phyloP scores from a whole-genome alignment of 2,888 invertebrate species.

The Gandaritis pyraliata region DNA sequence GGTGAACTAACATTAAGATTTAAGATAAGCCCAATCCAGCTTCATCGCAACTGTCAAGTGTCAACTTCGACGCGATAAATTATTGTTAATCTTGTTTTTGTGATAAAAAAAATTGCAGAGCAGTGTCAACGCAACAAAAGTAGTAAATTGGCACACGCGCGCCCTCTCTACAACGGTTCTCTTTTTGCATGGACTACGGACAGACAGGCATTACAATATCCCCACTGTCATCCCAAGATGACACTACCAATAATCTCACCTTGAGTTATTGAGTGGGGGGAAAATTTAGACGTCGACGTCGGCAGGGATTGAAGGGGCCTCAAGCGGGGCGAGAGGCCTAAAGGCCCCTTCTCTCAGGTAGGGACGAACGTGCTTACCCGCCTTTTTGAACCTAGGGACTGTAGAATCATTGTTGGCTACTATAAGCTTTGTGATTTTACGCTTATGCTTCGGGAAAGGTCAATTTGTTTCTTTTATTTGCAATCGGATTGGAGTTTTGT shows the following conservation, averaged over 20 bases:
- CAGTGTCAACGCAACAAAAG: too few relatives aligned
- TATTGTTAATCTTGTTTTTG: too few relatives aligned
- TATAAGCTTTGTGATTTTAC: conserved; percentile 42
- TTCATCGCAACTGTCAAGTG: too few relatives aligned
- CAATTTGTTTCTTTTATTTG: conserved; percentile 35
- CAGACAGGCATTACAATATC: conserved; percentile 14
- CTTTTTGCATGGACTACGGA: too few relatives aligned
- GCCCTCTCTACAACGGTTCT: too few relatives aligned
- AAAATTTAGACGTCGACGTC: conserved; percentile 60
- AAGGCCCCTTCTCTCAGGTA: conserved; percentile 51
- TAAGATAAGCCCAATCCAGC: too few relatives aligned
- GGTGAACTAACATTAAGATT: too few relatives aligned
- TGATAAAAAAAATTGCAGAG: too few relatives aligned
- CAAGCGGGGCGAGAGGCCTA: conserved; percentile 50
- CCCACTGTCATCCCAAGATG: conserved; percentile 27
- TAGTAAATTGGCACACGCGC: too few relatives aligned
- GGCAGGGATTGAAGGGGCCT: conserved; percentile 59
- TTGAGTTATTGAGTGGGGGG: conserved; percentile 50
- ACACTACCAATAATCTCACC: conserved; percentile 37
- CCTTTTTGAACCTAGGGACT: conserved; percentile 55
- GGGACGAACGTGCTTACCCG: conserved; percentile 61
- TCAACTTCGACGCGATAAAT: too few relatives aligned
- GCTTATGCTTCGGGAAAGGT: conserved; percentile 35
- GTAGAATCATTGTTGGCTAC: conserved; percentile 47
- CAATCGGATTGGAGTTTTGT: background rate